phyloP scores from a whole-genome alignment of 2,113 vertebrate genomes.

The Rutilus rutilus region DNA sequence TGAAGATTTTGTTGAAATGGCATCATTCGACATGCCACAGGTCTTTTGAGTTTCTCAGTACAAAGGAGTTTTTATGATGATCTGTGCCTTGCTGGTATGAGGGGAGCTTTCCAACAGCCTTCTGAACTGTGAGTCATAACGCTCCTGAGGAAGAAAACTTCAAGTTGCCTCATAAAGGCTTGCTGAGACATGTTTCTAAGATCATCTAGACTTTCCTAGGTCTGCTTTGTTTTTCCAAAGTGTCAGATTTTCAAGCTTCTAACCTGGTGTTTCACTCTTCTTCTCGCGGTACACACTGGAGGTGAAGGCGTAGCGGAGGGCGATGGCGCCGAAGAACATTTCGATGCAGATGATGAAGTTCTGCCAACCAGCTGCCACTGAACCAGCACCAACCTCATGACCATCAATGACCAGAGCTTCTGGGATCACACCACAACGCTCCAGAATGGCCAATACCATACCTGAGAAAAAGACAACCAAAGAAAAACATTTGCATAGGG shows the following conservation, averaged over 20 bases:
- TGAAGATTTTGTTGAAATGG: constrained; percentile 48
- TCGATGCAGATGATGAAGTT: constrained; percentile 96
- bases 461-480: constrained; percentile 70
- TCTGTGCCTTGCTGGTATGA: constrained; percentile 42
- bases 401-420: constrained; percentile 84
- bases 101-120: constrained; percentile 48
- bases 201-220: background rate
- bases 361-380: constrained; percentile 93
- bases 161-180: constrained; percentile 28
- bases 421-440: constrained; percentile 88
- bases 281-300: constrained; percentile 90
- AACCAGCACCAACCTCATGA: constrained; percentile 87
- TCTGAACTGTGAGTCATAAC: constrained; percentile 40
- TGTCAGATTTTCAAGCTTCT: constrained; percentile 19
- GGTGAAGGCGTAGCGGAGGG: constrained; percentile 88
- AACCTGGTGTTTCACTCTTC: constrained; percentile 85
- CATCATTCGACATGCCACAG: constrained; percentile 36
- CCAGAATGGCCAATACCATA: constrained; percentile 89
- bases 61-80: constrained; percentile 37
- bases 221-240: background rate
- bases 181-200: background rate
- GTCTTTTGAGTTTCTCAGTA: constrained; percentile 43
- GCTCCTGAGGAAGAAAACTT: constrained; percentile 34
- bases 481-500: background rate
- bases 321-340: constrained; percentile 91